Evolutionary conservation across 2,888 invertebrate species (phyloP).

Genomic region (Mechanitis messenoides): DNA sequence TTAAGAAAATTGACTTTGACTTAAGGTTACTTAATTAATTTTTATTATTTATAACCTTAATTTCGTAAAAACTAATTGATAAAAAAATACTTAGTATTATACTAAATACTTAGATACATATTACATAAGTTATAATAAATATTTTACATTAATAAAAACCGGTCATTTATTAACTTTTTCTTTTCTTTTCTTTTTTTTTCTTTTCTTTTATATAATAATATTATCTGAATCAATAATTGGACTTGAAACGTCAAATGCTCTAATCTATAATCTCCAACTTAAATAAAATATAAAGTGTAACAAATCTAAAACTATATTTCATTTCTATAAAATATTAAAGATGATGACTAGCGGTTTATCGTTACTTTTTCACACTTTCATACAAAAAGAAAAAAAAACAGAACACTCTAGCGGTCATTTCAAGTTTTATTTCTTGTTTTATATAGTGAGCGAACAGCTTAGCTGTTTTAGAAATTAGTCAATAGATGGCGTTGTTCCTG

Average conservation of each 20-base stretch:
- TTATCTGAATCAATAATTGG: not conserved
- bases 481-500: constrained; percentile 39
- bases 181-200: no score
- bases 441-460: constrained; percentile 31
- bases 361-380: constrained; percentile 17
- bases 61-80: no score
- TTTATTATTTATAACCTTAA: no score
- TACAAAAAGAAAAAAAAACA: constrained; percentile 46
- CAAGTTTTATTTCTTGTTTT: constrained; percentile 39
- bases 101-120: no score
- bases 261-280: no score
- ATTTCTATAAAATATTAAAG: constrained; percentile 12
- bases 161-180: no score
- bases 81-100: no score
- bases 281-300: constrained; percentile 2
- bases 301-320: constrained; percentile 4
- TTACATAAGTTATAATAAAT: no score
- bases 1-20: no score
- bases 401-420: constrained; percentile 56
- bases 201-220: not conserved
- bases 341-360: constrained; percentile 16
- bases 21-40: no score
- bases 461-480: constrained; percentile 6
- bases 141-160: no score
- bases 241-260: not conserved